Evolutionary conservation across 1,140 invertebrate genomes (phyloP).

Genomic region (Pachypeltis micranthus): DNA sequence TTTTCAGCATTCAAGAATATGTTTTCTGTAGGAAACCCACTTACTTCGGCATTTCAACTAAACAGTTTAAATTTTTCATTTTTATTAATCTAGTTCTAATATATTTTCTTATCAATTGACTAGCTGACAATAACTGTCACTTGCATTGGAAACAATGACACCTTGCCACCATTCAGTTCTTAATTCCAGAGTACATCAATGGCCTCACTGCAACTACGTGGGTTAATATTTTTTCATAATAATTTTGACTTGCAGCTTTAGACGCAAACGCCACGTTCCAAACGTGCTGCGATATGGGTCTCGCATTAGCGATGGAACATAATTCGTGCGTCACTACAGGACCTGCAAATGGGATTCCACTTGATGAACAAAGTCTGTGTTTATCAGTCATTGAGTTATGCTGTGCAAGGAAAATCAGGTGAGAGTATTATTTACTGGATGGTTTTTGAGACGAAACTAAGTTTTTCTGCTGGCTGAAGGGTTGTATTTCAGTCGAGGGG

Average conservation of each 20-base stretch:
- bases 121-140: no score
- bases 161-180: no score
- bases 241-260: neutral
- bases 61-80: no score
- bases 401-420: conserved; percentile 14
- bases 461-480: neutral
- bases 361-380: conserved; percentile 34
- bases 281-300: neutral
- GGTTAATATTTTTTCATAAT: no score
- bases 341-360: conserved; percentile 27
- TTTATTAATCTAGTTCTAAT: no score
- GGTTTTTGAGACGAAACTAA: neutral
- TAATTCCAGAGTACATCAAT: no score
- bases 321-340: conserved; percentile 17
- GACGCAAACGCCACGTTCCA: neutral
- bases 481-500: neutral
- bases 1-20: no score
- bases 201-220: no score
- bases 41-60: no score
- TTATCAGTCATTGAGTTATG: conserved; percentile 32
- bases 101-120: no score
- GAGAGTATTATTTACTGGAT: neutral
- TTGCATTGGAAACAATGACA: no score
- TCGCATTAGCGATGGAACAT: neutral
- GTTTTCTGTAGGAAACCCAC: no score